A percentile compares a stretch with the other conserved stretches of the same genome.
Evolutionary conservation across 2,113 vertebrate species (phyloP).

Genomic region (Tamias sibiricus): DNA sequence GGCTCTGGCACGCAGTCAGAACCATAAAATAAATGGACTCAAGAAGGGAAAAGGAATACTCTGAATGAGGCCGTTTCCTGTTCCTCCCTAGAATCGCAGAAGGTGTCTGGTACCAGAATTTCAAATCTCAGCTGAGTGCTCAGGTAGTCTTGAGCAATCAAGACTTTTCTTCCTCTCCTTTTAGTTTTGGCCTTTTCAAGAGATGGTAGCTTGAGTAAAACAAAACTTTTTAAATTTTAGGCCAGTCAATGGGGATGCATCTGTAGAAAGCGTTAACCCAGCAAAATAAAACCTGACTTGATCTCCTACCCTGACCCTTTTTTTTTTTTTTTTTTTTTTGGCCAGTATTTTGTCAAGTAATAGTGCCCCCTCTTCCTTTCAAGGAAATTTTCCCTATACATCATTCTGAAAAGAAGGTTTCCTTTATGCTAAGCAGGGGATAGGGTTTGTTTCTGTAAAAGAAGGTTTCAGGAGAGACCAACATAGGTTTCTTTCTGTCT

Average conservation of each 20-base stretch:
- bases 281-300: slow-evolving; percentile 28
- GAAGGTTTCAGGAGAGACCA: not conserved
- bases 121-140: slow-evolving; percentile 79
- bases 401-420: not conserved
- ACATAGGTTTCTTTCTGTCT: not conserved
- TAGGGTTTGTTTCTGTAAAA: not conserved
- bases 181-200: not conserved
- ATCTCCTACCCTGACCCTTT: too few species aligned
- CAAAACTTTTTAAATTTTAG: slow-evolving; percentile 15
- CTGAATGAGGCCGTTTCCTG: slow-evolving; percentile 79
- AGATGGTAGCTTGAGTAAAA: not conserved
- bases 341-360: not conserved
- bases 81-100: slow-evolving; percentile 38
- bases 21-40: slow-evolving; percentile 86
- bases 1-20: slow-evolving; percentile 80
- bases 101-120: slow-evolving; percentile 63
- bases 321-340: not conserved
- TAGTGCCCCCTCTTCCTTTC: not conserved
- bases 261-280: not conserved
- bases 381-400: not conserved
- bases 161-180: slow-evolving; percentile 1
- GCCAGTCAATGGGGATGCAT: not conserved
- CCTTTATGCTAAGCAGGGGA: not conserved
- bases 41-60: slow-evolving; percentile 83
- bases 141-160: slow-evolving; percentile 55